A percentile compares a stretch with the other conserved stretches of the same genome.
These are phyloP conservation scores for Perizoma affinitatum DNA, from an alignment of 2,888 invertebrate genomes.

Conservation along the genomic window DNA sequence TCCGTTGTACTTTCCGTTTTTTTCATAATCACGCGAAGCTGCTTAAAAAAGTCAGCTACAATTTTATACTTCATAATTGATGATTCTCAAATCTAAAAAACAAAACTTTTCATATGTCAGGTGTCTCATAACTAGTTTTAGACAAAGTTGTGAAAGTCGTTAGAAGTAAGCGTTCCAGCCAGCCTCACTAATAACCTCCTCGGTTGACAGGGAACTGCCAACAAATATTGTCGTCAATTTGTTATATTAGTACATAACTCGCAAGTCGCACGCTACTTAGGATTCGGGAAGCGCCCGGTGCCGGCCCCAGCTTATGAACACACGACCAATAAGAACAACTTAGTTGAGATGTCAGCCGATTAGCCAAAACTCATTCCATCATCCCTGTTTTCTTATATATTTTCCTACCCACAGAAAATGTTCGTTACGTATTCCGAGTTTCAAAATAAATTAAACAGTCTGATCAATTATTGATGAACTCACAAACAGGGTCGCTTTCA, in stretches of 20 bases:
- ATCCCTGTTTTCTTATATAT: constrained; percentile 62
- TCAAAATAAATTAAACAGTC: constrained; percentile 38
- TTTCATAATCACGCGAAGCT: too few species aligned
- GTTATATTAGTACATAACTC: constrained; percentile 60
- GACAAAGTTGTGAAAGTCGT: constrained; percentile 38
- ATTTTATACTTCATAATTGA: too few species aligned
- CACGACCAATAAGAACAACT: constrained; percentile 77
- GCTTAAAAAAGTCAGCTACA: too few species aligned
- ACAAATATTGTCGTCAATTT: constrained; percentile 80
- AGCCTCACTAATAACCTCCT: constrained; percentile 65
- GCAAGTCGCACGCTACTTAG: constrained; percentile 64
- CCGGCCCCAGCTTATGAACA: constrained; percentile 69
- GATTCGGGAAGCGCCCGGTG: constrained; percentile 66
- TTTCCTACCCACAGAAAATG: constrained; percentile 42
- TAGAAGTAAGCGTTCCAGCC: constrained; percentile 38
- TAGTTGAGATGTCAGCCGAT: constrained; percentile 78
- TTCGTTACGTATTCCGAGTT: constrained; percentile 3
- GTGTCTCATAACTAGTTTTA: constrained; percentile 12
- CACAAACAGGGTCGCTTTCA: constrained; percentile 32
- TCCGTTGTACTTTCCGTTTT: too few species aligned
- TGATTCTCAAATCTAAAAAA: too few species aligned
- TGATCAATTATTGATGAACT: constrained; percentile 42
- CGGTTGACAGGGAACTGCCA: constrained; percentile 70
- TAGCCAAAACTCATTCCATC: constrained; percentile 69
- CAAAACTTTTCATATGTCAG: too few species aligned